Evolutionary conservation across 2,888 invertebrate species (phyloP), one percentile per base, ranked within the genome.

Genomic region (Ctenicera cuprea): DNA sequence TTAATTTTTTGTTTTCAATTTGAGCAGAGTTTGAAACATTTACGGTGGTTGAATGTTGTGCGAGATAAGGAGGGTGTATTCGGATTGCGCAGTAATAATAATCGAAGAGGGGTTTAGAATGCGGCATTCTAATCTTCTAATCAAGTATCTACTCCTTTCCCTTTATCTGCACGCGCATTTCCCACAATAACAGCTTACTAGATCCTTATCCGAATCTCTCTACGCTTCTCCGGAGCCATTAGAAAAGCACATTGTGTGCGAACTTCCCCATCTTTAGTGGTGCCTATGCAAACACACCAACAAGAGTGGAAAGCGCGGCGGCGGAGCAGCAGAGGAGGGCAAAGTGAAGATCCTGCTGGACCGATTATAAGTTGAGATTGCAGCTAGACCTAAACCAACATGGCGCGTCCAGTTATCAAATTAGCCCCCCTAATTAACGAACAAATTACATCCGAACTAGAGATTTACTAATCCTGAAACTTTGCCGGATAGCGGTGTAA

Each of bases 371-470:
- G 75, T 78, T 77, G 76, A 74, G 77, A 78, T 76, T 73, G 76
- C 41, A 69, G 57, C 41, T 69, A 68, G 78, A 83, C 84, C 84
- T 84, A 84, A 83, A 82, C 82, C 80, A 83, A 84, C 83, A 82
- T 78, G 81, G 81, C 81, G 82, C 81, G 82, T 77, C 80, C 80
- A 81, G 82, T 84, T 83, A 83, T 83, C 82, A 82, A 85, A 84
- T 85, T 85, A 84, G 81, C 80, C 76, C 69, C 78, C 79, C 83
- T 83, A 85, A 84, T 84, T 83, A 83, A 80, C 78, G 83, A 83
- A 81, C 84, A 82, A 85, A 84, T 85, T 85, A 82, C 82, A 82
- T 81, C 81, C 80, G 79, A 80, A 80, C 77, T 82, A 76, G 78
- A 81, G 81, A 82, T 82, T 82, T 80, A 79, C 80, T 83, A 83